Evolutionary conservation across 2,113 vertebrate species (phyloP), one percentile per base, ranked within the genome.

Genomic region (Ageneiosus marmoratus): DNA sequence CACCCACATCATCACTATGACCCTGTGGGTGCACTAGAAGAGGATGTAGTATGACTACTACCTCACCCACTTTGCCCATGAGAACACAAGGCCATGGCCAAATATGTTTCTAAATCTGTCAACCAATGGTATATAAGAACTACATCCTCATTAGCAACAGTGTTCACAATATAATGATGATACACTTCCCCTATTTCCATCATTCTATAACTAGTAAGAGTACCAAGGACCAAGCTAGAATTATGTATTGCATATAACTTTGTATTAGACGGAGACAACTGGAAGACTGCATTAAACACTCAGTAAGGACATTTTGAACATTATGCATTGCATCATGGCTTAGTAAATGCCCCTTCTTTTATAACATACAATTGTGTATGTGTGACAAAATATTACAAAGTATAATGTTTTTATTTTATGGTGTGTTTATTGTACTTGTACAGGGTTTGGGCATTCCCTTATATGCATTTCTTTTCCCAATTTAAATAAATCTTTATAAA

Each of bases 401-500:
- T 16, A 0, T 4, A 5, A 63, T 63, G 5, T 10, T 50, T 50
- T 13, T 15, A 65, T 24, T 44, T 70, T 11, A 46, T 46, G 7
- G 41, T 46, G 37, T 15, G 22, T 46, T n/a, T 46, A 72, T 15
- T 75, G 29, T 56, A 34, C 15, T 9, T 46, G 8, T 48, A 32
- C 20, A 69, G 8, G 46, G n/a, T 51, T 22, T 37, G 16, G 37
- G 8, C 72, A 12, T 60, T 29, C 44, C n/a, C 74, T 15, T 44
- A 13, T 24, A 13, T 80, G 51, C 3, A 18, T 77, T 87, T 48
- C 78, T 62, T 24, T 34, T 27, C 44, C n/a, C 24, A 85, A 88
- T 89, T 85, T 69, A 79, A 87, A 90, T 89, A 62, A 88, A 78
- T 74, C 24, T 65, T 69, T 55, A 87, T 80, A 37, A 88, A 86